Base-by-base conservation (phyloP, 2,888 invertebrate species). In the Zaprionus bogoriensis region DNA sequence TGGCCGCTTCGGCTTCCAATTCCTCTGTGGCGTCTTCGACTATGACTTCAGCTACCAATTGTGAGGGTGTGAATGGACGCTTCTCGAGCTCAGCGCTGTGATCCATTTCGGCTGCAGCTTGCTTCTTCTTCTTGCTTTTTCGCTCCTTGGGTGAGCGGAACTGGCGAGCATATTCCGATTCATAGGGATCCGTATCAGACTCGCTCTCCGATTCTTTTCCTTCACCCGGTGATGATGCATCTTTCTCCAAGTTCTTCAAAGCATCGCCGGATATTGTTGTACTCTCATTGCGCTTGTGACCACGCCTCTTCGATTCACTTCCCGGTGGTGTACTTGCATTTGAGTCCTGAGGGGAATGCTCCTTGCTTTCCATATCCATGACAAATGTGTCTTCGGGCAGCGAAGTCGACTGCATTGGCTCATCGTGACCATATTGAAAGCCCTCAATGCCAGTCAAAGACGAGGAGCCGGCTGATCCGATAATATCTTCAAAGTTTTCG, bases 221-320 rank as follows among this genome's bases (percentile, higher is more conserved):
- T 36, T 91, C 91, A 23, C 88, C 78, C 51, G 87, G 66, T 2
- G 51, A 57, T 17, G 74, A 53, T 1, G 53, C 30, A 4, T 89
- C 89, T 20, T 89, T 89, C 2, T 90, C 89, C 12, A 86, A 54
- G 12, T 74, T 76, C 58, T 88, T 89, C 10, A 86, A 23, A 0
- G 83, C 81, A 7, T 90, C 90, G 2, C 73, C 82, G 2, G 77
- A 69, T 19, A 88, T 74, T 1, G 89, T 90, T 4, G 92, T 92
- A 70, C 93, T 93, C 64, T 93, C 93, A 55, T 90, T 91, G 14
- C 93, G 91, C 61, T 93, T 91, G 65, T 93, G 93, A 2, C 93
- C 93, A 70, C 92, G 91, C 20, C 91, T 85, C 39, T 79, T 84
- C 1, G 73, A 68, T 57, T 90, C 90, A 12, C 74, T 80, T 0